Conservation (phyloP, 1,140 invertebrate species). For the Penaeus indicus region DNA sequence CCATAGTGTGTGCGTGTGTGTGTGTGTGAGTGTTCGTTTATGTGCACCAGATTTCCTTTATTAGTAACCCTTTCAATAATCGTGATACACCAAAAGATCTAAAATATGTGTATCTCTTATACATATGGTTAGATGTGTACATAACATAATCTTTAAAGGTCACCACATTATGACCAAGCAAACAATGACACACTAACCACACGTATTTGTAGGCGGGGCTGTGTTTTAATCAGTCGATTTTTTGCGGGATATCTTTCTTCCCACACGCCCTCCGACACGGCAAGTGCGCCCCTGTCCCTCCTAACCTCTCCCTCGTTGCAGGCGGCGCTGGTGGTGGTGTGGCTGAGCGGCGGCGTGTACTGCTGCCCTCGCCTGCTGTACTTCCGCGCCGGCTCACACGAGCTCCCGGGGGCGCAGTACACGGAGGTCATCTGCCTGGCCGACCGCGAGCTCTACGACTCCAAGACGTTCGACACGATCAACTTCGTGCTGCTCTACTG, state of each 20-base stretch:
- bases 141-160: no score
- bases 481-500: constrained; percentile 83
- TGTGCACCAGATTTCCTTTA: no score
- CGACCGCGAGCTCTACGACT: constrained; percentile 81
- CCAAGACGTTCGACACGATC: constrained; percentile 81
- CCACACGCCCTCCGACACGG: background rate
- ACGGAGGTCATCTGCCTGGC: constrained; percentile 81
- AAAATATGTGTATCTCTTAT: no score
- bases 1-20: no score
- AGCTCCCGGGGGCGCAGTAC: constrained; percentile 62
- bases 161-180: no score
- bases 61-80: no score
- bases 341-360: constrained; percentile 82
- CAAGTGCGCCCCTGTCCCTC: background rate
- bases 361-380: constrained; percentile 79
- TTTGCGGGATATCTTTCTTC: background rate
- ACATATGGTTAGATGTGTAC: no score
- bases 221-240: no score
- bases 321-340: constrained; percentile 81
- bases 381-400: constrained; percentile 64
- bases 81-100: no score
- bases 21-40: no score
- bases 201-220: no score
- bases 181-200: no score
- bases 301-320: constrained; percentile 68